Evolutionary conservation across 2,113 vertebrate species (phyloP), one percentile per base, ranked within the genome.

Genomic region (Grammomys dolichurus): DNA sequence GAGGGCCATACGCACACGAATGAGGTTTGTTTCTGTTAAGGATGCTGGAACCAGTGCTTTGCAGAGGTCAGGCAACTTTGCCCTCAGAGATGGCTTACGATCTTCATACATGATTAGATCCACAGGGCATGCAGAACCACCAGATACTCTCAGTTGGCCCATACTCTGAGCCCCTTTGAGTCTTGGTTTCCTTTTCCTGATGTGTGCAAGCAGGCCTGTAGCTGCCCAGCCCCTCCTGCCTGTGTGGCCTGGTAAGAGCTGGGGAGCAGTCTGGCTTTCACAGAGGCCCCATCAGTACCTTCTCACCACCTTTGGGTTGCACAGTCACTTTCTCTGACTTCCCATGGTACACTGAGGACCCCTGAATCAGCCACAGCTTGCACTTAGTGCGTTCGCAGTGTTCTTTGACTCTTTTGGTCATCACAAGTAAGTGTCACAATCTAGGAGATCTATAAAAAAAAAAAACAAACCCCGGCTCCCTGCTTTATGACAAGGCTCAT

Each of bases 1-100:
- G 24, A n/a, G 56, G 56, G 56, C 8, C 0, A 5, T 3, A 16
- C 0, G 3, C 5, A 2, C 84, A 17, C 1, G 4, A 0, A 60
- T 31, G 46, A 11, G 24, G 69, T 43, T n/a, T 31, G 36, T 91
- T 65, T 82, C 54, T 58, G 13, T 46, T 73, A 13, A 1, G 86
- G 60, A 73, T 31, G 40, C 58, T 9, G 36, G 92, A 54, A 58
- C 33, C 26, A 33, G 87, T 33, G 46, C 51, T 67, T 60, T 67
- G 36, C 2, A 76, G 31, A 89, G 20, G 16, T 40, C 19, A 46
- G 46, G 36, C 17, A 28, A 28, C 9, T 70, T 26, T 33, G 76
- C 5, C 58, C 43, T 17, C 43, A 36, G 2, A 90, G 48, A 6
- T 19, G 69, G 12, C 13, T 92, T 72, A 54, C 26, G 12, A 80